Percentiles rank a stretch among this genome's conserved stretches.
These are phyloP conservation scores for Tachystola acroxantha DNA, from an alignment of 2,888 invertebrate genomes.

Conservation along the genomic window DNA sequence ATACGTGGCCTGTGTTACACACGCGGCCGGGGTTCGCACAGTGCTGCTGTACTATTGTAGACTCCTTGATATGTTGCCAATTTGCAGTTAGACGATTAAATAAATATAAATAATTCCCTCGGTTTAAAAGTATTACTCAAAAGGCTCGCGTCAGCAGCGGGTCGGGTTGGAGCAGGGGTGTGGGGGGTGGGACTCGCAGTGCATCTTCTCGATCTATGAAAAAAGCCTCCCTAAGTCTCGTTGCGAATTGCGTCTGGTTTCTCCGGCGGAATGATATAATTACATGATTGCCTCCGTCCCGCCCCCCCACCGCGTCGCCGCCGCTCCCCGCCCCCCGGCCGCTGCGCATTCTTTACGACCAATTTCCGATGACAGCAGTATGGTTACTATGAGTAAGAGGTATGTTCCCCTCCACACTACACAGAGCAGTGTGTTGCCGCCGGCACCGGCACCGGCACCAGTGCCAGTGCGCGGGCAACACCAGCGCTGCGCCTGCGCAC, in stretches of 20 bases:
- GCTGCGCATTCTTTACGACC: slow-evolving; percentile 3
- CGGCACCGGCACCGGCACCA: too few relatives aligned
- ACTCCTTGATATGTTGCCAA: too few relatives aligned
- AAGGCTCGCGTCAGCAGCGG: too few relatives aligned
- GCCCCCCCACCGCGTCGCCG: slow-evolving; percentile 9
- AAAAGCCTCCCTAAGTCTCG: slow-evolving; percentile 43
- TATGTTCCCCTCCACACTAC: too few relatives aligned
- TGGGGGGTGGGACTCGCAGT: slow-evolving; percentile 22
- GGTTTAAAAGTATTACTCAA: too few relatives aligned
- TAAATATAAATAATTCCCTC: too few relatives aligned
- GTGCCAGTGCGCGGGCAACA: too few relatives aligned
- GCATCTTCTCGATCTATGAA: slow-evolving; percentile 36
- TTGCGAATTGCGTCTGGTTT: slow-evolving; percentile 45
- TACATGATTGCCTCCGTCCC: slow-evolving; percentile 36
- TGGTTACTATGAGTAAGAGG: not conserved
- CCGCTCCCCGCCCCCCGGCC: slow-evolving; percentile 7
- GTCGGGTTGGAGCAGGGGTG: slow-evolving; percentile 9
- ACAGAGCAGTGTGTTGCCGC: too few relatives aligned
- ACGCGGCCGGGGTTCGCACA: too few relatives aligned
- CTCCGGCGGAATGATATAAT: slow-evolving; percentile 49
- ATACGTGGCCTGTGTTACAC: too few relatives aligned
- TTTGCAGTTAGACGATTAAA: too few relatives aligned
- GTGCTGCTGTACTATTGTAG: too few relatives aligned
- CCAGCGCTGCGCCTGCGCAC: not conserved
- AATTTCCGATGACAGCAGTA: slow-evolving; percentile 7